Percentiles rank a stretch among this genome's conserved stretches.
Conservation (phyloP, 2,888 invertebrate species). For the Danaus chrysippus region DNA sequence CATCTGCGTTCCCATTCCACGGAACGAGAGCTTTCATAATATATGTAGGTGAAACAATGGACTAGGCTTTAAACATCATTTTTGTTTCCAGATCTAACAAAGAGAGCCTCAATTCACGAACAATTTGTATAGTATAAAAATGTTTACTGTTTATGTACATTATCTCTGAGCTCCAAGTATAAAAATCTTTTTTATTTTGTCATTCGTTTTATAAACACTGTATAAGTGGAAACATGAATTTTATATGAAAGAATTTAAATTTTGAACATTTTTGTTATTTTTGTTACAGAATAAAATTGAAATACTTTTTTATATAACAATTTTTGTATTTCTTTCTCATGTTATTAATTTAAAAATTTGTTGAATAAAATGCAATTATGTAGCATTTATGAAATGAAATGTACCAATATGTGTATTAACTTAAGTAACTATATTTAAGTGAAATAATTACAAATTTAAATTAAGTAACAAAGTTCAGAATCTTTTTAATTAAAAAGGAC, state of each 20-base stretch:
- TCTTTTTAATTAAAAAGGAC: no score
- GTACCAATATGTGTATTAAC: not conserved
- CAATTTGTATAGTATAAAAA: conserved; percentile 17
- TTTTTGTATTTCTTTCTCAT: no score
- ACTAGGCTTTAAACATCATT: conserved; percentile 19
- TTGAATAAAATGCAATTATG: no score
- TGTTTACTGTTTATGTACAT: conserved; percentile 21
- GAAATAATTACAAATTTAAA: no score
- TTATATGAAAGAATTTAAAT: no score
- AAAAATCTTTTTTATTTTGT: not conserved
- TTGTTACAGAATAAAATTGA: no score
- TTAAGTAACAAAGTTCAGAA: no score
- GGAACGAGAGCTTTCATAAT: conserved; percentile 19
- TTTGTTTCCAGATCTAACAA: conserved; percentile 18
- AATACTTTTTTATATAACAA: no score
- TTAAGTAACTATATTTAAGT: no score
- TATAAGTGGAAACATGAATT: not conserved
- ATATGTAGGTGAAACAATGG: conserved; percentile 17
- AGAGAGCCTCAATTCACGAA: conserved; percentile 15
- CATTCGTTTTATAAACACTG: not conserved
- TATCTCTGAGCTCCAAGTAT: conserved; percentile 7
- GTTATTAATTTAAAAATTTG: no score
- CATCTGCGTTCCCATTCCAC: conserved; percentile 8
- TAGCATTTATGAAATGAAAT: not conserved
- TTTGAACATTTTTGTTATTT: no score